phyloP scores from a whole-genome alignment of 2,113 vertebrate genomes.

The Eptesicus fuscus region DNA sequence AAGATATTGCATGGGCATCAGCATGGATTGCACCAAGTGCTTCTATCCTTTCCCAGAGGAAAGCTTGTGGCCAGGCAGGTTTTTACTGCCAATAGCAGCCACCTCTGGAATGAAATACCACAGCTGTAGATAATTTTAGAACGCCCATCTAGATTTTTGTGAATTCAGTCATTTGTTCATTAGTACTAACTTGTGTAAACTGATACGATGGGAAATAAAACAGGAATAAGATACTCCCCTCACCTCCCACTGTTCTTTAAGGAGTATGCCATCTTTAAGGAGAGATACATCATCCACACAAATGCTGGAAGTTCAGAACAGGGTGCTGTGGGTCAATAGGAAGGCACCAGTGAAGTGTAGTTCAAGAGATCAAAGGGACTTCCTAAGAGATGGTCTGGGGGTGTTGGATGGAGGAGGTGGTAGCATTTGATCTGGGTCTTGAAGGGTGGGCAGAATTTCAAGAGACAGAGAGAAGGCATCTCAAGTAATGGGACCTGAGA shows the following conservation, averaged over 20 bases:
- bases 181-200: background rate
- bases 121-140: slow-evolving; percentile 27
- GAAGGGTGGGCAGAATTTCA: background rate
- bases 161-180: background rate
- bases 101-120: slow-evolving; percentile 8
- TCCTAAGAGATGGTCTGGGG: background rate
- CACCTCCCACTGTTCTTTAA: background rate
- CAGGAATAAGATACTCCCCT: background rate
- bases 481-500: background rate
- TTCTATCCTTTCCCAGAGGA: slow-evolving; percentile 1
- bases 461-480: background rate
- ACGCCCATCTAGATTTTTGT: slow-evolving; percentile 12
- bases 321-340: background rate
- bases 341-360: background rate
- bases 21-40: background rate
- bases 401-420: background rate
- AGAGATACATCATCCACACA: background rate
- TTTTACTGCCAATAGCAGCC: slow-evolving; percentile 8
- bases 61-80: slow-evolving; percentile 5
- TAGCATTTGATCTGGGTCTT: background rate
- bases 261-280: background rate
- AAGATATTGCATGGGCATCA: background rate
- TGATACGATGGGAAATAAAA: background rate
- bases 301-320: background rate
- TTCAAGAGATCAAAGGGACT: background rate